A percentile compares a stretch with the other conserved stretches of the same genome.
These are phyloP conservation scores for Glossophaga mutica DNA, from an alignment of 2,797 vertebrate genomes.

Conservation along the genomic window DNA sequence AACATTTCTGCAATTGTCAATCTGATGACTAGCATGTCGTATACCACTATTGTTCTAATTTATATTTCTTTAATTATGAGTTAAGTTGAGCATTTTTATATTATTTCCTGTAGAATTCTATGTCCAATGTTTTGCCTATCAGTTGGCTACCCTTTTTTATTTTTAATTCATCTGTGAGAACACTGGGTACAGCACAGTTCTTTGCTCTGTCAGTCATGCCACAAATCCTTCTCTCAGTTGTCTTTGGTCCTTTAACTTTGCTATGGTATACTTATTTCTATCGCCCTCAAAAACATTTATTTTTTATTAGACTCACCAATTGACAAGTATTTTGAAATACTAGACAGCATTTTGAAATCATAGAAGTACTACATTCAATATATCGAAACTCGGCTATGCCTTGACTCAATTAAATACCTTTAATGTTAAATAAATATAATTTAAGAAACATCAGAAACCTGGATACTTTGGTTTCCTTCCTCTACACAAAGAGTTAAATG, in stretches of 20 bases:
- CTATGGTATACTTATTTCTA: neutral
- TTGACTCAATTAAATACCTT: neutral
- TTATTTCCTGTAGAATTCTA: constrained; percentile 7
- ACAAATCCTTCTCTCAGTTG: neutral
- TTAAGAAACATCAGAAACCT: neutral
- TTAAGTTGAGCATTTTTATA: neutral
- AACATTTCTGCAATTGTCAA: constrained; percentile 8
- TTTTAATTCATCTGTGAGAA: neutral
- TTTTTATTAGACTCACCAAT: neutral
- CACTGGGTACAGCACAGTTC: neutral
- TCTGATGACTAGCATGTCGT: constrained; percentile 31
- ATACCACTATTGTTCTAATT: neutral
- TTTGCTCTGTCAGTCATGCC: neutral
- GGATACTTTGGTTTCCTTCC: neutral
- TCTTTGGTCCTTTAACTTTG: neutral
- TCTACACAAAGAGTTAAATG: neutral
- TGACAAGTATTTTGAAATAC: neutral
- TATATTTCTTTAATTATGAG: constrained; percentile 43
- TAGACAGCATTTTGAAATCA: neutral
- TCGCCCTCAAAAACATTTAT: neutral
- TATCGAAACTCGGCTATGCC: neutral
- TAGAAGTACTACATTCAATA: neutral
- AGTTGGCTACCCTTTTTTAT: neutral
- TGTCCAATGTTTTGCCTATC: neutral
- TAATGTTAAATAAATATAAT: neutral